Percentiles rank a stretch among this genome's conserved stretches.
Evolutionary conservation across 2,797 vertebrate species (phyloP).

Genomic region (Acanthopagrus latus): DNA sequence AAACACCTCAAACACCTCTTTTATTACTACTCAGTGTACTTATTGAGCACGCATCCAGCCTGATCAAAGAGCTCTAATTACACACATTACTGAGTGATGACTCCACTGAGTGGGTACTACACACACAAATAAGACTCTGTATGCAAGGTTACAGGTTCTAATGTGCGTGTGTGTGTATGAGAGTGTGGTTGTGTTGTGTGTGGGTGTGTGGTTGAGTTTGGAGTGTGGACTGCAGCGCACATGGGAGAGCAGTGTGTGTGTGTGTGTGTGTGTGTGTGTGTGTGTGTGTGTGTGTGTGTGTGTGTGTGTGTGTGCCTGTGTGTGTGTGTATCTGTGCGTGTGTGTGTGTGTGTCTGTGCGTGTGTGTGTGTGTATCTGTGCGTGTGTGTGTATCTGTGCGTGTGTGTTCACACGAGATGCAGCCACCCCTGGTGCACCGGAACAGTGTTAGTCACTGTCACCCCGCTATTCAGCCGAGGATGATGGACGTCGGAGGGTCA

Average conservation of each 20-base stretch:
- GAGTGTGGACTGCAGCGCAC: conserved; percentile 23
- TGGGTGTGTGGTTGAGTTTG: conserved; percentile 35
- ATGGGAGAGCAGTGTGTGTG: not conserved
- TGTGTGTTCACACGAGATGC: conserved; percentile 35
- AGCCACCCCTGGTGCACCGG: conserved; percentile 11
- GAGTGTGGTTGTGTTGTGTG: not conserved
- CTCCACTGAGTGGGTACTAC: conserved; percentile 63
- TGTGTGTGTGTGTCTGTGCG: conserved; percentile 1
- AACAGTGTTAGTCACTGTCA: conserved; percentile 60
- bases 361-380: conserved; percentile 26
- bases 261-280: conserved; percentile 3
- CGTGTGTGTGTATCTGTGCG: conserved; percentile 1
- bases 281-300: not conserved
- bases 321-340: not conserved
- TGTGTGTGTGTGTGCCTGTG: not conserved
- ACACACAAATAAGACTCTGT: conserved; percentile 60
- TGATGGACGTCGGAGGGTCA: conserved; percentile 65
- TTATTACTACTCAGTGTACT: conserved; percentile 49
- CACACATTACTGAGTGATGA: conserved; percentile 64
- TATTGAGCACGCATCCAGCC: conserved; percentile 54
- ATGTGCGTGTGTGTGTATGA: conserved; percentile 40
- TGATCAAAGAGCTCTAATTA: conserved; percentile 74
- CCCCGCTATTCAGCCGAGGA: conserved; percentile 47
- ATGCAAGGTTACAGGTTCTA: conserved; percentile 41
- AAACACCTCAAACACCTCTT: conserved; percentile 40